Evolutionary conservation across 2,888 invertebrate genomes (phyloP).

Genomic region (Oxyteleia sp.): DNA sequence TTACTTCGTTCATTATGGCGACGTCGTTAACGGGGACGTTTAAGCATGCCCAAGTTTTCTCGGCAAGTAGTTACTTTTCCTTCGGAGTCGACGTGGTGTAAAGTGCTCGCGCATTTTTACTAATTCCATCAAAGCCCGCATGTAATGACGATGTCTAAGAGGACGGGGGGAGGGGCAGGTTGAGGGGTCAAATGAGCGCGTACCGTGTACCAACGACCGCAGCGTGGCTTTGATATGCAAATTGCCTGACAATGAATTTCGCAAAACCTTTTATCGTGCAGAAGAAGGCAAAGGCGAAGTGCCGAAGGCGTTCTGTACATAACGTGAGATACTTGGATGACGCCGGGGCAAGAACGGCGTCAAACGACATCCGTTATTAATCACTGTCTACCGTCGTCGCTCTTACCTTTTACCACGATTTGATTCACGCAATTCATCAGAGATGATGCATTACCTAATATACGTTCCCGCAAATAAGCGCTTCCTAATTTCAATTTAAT

Average conservation of each 20-base stretch:
- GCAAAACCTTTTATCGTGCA: conserved; percentile 86
- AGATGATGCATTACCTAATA: conserved; percentile 69
- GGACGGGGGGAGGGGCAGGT: conserved; percentile 62
- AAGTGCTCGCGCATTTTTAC: conserved; percentile 80
- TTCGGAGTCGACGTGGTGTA: conserved; percentile 75
- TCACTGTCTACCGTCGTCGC: conserved; percentile 85
- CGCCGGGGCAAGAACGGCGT: conserved; percentile 81
- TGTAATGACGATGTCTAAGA: conserved; percentile 73
- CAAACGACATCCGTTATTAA: conserved; percentile 86
- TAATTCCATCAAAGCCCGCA: conserved; percentile 79
- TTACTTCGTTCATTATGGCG: conserved; percentile 72
- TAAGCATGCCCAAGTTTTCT: conserved; percentile 72
- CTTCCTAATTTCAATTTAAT: conserved; percentile 49
- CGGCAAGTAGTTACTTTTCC: conserved; percentile 75
- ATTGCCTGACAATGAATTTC: conserved; percentile 87
- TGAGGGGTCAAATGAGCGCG: conserved; percentile 76
- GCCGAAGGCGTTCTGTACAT: conserved; percentile 73
- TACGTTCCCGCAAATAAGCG: conserved; percentile 45
- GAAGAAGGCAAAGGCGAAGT: conserved; percentile 80
- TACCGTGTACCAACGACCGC: conserved; percentile 77
- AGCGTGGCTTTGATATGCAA: conserved; percentile 85
- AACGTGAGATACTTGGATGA: conserved; percentile 75
- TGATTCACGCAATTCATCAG: conserved; percentile 74
- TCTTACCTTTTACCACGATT: conserved; percentile 72
- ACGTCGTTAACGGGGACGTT: conserved; percentile 68